Evolutionary conservation across 2,113 vertebrate species (phyloP).

Genomic region (Pluvialis apricaria): DNA sequence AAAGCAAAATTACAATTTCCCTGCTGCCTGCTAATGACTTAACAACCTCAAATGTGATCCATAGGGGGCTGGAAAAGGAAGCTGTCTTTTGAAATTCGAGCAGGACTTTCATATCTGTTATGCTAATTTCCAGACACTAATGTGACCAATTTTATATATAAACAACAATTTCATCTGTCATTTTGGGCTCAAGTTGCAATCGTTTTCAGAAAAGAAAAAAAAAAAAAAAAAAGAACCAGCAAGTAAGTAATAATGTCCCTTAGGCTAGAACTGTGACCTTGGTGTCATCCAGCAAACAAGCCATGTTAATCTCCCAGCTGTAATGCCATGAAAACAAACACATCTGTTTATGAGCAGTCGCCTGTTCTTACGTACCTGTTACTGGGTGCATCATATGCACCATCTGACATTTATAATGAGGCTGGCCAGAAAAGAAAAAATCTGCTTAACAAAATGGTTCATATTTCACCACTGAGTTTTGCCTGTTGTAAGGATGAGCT

Average conservation of each 20-base stretch:
- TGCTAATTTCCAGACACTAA: background rate
- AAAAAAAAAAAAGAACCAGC: background rate
- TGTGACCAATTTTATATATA: background rate
- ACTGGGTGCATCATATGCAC: background rate
- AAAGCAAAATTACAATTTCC: background rate
- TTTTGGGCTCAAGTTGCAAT: background rate
- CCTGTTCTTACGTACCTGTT: background rate
- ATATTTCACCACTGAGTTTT: background rate
- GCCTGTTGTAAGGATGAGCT: background rate
- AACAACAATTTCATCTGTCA: background rate
- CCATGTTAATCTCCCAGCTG: background rate
- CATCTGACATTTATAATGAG: background rate
- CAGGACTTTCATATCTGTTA: background rate
- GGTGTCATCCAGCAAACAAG: background rate
- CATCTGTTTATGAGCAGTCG: background rate
- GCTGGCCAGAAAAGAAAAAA: background rate
- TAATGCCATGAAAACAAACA: background rate
- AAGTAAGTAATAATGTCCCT: background rate
- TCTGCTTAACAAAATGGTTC: background rate
- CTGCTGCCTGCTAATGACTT: conserved; percentile 20
- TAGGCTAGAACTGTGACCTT: background rate
- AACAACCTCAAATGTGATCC: background rate
- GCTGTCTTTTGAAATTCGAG: background rate
- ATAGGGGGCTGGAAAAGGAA: background rate
- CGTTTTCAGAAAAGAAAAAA: background rate